Base-by-base conservation (phyloP, 2,888 invertebrate genomes). In the Gandaritis pyraliata region DNA sequence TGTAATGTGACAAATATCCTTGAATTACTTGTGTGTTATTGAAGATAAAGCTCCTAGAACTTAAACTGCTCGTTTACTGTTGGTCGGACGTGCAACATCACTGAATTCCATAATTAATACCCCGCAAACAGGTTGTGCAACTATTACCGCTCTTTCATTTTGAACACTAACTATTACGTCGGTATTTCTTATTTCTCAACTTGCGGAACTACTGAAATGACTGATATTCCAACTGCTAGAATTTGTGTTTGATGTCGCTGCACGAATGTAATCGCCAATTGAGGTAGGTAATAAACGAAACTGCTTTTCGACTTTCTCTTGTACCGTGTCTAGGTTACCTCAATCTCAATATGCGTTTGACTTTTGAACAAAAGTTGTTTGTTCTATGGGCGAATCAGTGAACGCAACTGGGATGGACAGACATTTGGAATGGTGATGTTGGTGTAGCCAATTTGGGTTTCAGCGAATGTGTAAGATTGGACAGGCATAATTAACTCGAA, bases 101-200 rank as follows among this genome's bases (percentile, higher is more conserved):
- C 38, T 46, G 13, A 38, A 46, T 54, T 36, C 36, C 46, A 33
- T 38, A 46, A 36, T 11, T 10, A 13, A 36, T 38, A 38, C 46
- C 46, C 51, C 38, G 30, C 51, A 52, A 51, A 58, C 15, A 39
- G 47, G 58, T 53, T 41, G 47, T 58, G 12, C 30, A 53, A 39
- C 52, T 39, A 29, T 51, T 41, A 47, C 58, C 1, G 46, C 29
- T 11, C 50, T 23, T 33, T n/a, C 15, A 12, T 15, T 46, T 15
- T 10, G 43, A 50, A 50, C 41, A 8, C 47, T 16, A 49, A 16
- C 50, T 57, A 52, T 72, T 74, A 71, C 71, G 68, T 71, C 70
- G 64, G 48, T 61, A 65, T 66, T 65, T 65, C 38, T 51, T 65
- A 69, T 75, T 77, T 74, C 73, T 64, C 60, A 72, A 77, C 66